These are phyloP conservation scores for Clarias fuscus DNA, from an alignment of 2,797 vertebrate species.

Conservation along the genomic window DNA sequence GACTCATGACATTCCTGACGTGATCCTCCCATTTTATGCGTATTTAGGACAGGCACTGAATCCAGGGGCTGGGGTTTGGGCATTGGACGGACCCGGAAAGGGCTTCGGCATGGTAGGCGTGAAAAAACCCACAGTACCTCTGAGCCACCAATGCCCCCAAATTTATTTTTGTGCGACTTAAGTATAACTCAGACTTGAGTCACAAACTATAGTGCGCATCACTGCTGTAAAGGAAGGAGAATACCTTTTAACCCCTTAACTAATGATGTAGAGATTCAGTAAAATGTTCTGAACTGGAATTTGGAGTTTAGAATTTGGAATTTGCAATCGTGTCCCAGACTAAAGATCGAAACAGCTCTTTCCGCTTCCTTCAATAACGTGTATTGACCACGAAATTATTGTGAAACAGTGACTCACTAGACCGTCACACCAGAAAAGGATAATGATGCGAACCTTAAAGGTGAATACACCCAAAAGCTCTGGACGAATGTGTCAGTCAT, in stretches of 20 bases:
- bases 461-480: neutral
- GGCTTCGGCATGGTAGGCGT: no score
- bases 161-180: no score
- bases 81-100: no score
- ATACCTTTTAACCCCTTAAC: neutral
- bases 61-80: no score
- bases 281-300: neutral
- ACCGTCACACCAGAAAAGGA: neutral
- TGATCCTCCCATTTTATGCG: no score
- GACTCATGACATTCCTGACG: no score
- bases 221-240: neutral
- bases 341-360: neutral
- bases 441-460: neutral
- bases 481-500: neutral
- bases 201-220: no score
- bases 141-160: no score
- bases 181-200: no score
- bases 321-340: no score
- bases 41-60: no score
- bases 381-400: neutral
- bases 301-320: neutral
- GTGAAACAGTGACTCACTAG: constrained; percentile 11
- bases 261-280: neutral
- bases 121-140: no score
- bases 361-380: neutral